Base-by-base conservation (phyloP, 92 coral and sea anemone species). In the Diadumene lineata region DNA sequence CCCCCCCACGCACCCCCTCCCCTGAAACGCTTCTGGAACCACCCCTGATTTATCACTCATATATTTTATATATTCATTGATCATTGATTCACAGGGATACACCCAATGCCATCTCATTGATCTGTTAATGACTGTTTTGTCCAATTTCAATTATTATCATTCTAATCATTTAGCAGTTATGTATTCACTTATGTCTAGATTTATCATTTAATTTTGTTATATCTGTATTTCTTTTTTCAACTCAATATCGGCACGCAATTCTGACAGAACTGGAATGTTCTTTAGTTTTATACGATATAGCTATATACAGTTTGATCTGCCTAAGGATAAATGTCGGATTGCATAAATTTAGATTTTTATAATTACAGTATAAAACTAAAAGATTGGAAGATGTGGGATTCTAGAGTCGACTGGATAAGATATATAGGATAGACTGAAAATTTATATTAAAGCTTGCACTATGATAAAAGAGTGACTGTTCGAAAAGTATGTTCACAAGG, bases 321-420 rank as follows among this genome's bases (percentile, higher is more conserved):
- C 64, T 58, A 58, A 58, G 64, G 64, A 10, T 10, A 58, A 58
- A 29, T 58, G 64, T 9, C 64, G 31, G 22, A 22, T 58, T 58
- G 64, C 22, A 31, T 7, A 29, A 22, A 53, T 53, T n/a, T 53
- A 53, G 60, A 23, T 15, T 23, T 23, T 23, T 53, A 58, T 55
- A 18, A 58, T 7, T 25, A 58, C 48, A 38, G 48, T 6, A 38
- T 38, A 38, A 38, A 4, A 38, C 48, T 13, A 38, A 38, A 38
- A 4, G 48, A 38, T 38, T 13, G 13, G 13, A 38, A 38, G 13
- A 38, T 38, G 7, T 13, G 6, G 48, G 7, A 38, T 38, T 38
- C 13, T 38, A 38, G 48, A 38, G 48, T 38, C 48, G 6, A 38
- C 13, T 38, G 13, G 6, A 4, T 38, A 38, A 38, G 6, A 4